A percentile compares a stretch with the other conserved stretches of the same genome.
Conservation (phyloP, 2,113 vertebrate species). For the Myanophis thanlyinensis region DNA sequence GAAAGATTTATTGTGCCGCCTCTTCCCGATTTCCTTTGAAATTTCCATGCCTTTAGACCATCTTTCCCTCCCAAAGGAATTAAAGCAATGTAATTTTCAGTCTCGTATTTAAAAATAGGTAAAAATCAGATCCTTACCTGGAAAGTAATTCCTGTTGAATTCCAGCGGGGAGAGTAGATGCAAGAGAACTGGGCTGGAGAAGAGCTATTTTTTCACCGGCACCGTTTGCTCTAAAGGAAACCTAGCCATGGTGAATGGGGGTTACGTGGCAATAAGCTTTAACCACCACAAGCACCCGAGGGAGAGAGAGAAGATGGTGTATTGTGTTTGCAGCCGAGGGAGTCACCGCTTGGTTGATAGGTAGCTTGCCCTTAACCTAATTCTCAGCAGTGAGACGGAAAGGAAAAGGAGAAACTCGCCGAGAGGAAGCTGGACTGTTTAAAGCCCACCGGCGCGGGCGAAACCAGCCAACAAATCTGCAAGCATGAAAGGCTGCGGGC, state of each 20-base stretch:
- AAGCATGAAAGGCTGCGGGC: neutral
- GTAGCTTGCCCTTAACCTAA: neutral
- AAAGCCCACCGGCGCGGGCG: neutral
- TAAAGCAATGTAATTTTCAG: neutral
- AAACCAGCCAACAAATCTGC: neutral
- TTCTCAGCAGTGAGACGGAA: neutral
- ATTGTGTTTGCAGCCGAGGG: too few species aligned
- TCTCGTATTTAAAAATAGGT: neutral
- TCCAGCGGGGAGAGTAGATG: neutral
- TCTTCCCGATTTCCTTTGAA: too few species aligned
- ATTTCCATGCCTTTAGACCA: neutral
- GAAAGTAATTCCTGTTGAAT: neutral
- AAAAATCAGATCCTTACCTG: neutral
- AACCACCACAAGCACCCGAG: neutral
- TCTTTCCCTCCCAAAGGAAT: neutral
- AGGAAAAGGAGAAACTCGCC: neutral
- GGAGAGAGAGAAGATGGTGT: neutral
- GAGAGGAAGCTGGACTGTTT: neutral
- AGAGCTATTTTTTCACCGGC: neutral
- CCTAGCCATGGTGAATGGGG: neutral
- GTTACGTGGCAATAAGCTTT: neutral
- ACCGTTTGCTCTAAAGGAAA: neutral
- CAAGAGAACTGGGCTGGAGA: neutral
- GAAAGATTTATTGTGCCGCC: neutral
- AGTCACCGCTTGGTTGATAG: neutral